A percentile compares a stretch with the other conserved stretches of the same genome.
Conservation (phyloP, 2,888 invertebrate species). For the Epirrhoe alternata region DNA sequence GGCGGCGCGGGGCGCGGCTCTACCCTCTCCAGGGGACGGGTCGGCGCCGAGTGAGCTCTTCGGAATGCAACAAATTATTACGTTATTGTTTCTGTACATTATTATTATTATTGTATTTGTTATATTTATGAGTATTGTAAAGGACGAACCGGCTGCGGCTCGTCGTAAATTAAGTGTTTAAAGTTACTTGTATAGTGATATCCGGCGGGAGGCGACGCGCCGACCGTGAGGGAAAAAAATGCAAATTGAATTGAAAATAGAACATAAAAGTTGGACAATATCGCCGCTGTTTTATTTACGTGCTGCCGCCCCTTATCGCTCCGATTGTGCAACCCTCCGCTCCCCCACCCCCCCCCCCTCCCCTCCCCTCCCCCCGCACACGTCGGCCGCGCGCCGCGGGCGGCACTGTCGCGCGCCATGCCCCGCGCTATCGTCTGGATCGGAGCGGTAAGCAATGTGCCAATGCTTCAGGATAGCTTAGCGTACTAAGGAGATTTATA, state of each 20-base stretch:
- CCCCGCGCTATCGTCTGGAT: not conserved
- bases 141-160: constrained; percentile 42
- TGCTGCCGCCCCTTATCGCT: not conserved
- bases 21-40: not conserved
- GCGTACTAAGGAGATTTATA: no score
- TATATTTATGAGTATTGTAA: constrained; percentile 70
- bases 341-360: not conserved
- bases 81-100: constrained; percentile 75
- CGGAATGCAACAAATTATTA: constrained; percentile 51
- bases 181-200: constrained; percentile 55
- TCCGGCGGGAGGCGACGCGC: constrained; percentile 41
- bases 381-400: not conserved
- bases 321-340: constrained; percentile 1
- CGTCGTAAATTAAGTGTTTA: constrained; percentile 65
- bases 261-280: constrained; percentile 81
- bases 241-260: constrained; percentile 62
- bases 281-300: constrained; percentile 51
- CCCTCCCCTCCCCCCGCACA: not conserved
- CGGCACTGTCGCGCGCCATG: not conserved
- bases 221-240: constrained; percentile 49
- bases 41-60: constrained; percentile 16
- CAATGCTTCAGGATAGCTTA: not conserved
- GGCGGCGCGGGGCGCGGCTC: constrained; percentile 36
- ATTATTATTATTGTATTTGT: constrained; percentile 71
- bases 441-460: not conserved